Conservation (phyloP, 2,888 invertebrate species). For the Lepidocyrtoides sp. region DNA sequence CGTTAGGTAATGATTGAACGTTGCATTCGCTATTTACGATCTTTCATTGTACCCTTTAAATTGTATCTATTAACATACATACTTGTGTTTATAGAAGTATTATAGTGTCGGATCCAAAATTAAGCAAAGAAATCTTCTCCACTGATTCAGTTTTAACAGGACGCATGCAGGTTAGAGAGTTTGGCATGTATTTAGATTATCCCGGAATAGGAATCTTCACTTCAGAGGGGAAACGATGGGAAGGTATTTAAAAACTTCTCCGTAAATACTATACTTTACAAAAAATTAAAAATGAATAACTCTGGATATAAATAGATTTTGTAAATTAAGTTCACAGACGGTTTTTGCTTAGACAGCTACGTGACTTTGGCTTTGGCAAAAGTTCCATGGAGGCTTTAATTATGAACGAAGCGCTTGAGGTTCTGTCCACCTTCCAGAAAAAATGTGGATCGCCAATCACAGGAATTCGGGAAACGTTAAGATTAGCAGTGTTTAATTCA, state of each 20-base stretch:
- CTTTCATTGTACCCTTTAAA: no score
- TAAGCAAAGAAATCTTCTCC: conserved; percentile 38
- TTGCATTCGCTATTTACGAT: neutral
- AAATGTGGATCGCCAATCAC: conserved; percentile 48
- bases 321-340: conserved; percentile 6
- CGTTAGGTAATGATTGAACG: neutral
- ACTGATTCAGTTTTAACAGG: neutral
- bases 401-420: conserved; percentile 66
- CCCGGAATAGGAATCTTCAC: no score
- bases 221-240: no score
- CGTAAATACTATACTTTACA: no score
- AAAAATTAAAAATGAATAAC: no score
- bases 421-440: conserved; percentile 9
- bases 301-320: no score
- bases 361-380: conserved; percentile 78
- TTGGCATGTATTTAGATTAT: no score
- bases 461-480: conserved; percentile 48
- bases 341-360: conserved; percentile 65
- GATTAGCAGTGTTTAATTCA: conserved; percentile 60
- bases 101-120: conserved; percentile 44
- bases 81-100: neutral
- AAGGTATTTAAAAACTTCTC: no score
- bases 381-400: conserved; percentile 71
- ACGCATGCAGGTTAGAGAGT: no score
- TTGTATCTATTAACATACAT: neutral